phyloP scores from a whole-genome alignment of 2,113 vertebrate species.

The Bagarius yarrelli region DNA sequence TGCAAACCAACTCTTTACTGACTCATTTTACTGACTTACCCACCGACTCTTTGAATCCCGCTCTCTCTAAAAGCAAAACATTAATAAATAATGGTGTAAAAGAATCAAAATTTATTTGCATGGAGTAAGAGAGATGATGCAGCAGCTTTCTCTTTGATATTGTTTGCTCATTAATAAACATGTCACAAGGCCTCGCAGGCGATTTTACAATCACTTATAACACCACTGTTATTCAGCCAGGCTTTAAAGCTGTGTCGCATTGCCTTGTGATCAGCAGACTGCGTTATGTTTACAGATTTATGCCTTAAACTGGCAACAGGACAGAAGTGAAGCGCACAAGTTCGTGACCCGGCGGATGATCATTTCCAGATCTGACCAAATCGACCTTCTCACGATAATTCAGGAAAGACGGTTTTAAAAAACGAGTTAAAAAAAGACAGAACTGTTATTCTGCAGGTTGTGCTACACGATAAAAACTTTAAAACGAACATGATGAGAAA shows the following conservation, averaged over 20 bases:
- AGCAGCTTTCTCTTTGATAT: conserved; percentile 31
- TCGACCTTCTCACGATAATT: too few relatives aligned
- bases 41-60: too few relatives aligned
- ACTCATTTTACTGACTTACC: too few relatives aligned
- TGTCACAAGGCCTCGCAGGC: conserved; percentile 17
- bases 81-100: conserved; percentile 15
- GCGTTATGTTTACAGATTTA: conserved; percentile 17
- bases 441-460: too few relatives aligned
- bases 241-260: conserved; percentile 19
- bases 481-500: too few relatives aligned
- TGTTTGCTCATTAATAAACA: conserved; percentile 42
- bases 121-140: not conserved
- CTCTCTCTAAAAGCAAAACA: not conserved
- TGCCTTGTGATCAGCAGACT: not conserved
- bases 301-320: not conserved
- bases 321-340: too few relatives aligned
- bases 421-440: too few relatives aligned
- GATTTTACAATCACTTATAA: conserved; percentile 36
- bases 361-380: too few relatives aligned
- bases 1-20: too few relatives aligned
- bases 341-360: too few relatives aligned
- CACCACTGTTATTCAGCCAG: conserved; percentile 16
- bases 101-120: conserved; percentile 5
- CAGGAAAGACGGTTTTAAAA: too few relatives aligned
- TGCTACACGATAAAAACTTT: too few relatives aligned